These are phyloP conservation scores for Zophobas morio DNA, from an alignment of 1,140 invertebrate species.

Conservation along the genomic window DNA sequence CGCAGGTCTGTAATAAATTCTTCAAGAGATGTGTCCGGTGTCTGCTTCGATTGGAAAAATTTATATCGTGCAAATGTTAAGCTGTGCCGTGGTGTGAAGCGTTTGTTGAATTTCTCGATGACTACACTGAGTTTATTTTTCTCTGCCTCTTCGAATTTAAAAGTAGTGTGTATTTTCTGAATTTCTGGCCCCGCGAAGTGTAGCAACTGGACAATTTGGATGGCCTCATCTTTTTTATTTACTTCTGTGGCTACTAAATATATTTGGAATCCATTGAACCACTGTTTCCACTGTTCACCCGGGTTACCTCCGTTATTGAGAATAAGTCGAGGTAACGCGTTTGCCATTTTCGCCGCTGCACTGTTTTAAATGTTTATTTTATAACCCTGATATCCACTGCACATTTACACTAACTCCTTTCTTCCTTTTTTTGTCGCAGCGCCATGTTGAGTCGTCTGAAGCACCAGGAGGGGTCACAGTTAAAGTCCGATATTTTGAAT, in stretches of 20 bases:
- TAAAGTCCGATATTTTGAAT: no score
- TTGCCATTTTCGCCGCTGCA: background rate
- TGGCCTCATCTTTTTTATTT: constrained; percentile 14
- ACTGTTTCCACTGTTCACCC: constrained; percentile 40
- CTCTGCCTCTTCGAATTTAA: constrained; percentile 32
- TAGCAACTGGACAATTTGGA: constrained; percentile 39
- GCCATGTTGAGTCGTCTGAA: background rate
- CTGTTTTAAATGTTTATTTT: background rate
- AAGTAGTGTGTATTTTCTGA: constrained; percentile 45
- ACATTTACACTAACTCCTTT: background rate
- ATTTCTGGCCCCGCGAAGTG: constrained; percentile 38
- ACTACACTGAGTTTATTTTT: constrained; percentile 42
- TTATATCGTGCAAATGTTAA: constrained; percentile 46
- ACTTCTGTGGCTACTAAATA: constrained; percentile 41
- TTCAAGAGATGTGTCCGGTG: constrained; percentile 15
- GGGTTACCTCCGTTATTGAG: constrained; percentile 7
- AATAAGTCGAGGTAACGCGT: background rate
- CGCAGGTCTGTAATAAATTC: constrained; percentile 49
- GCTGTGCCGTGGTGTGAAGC: constrained; percentile 43
- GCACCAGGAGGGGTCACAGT: no score
- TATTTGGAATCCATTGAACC: constrained; percentile 38
- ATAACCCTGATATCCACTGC: background rate
- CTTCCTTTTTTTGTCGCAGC: background rate
- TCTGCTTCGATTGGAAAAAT: constrained; percentile 47
- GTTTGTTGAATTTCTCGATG: constrained; percentile 44